Evolutionary conservation across 2,888 invertebrate species (phyloP).

Genomic region (Apoda limacodes): DNA sequence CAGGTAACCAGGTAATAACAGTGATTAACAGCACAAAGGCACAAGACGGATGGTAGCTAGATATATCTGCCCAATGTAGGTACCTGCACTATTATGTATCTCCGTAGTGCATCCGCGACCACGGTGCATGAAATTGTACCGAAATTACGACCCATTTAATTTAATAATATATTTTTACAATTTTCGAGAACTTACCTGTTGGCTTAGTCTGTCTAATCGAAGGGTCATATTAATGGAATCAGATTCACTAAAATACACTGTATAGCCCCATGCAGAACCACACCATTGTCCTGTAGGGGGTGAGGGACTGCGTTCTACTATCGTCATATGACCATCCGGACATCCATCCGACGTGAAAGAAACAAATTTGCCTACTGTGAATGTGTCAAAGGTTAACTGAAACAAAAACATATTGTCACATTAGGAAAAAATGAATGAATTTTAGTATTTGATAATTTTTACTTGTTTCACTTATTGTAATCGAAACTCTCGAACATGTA

Average conservation of each 20-base stretch:
- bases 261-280: slow-evolving; percentile 86
- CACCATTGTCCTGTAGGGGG: slow-evolving; percentile 85
- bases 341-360: slow-evolving; percentile 83
- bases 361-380: slow-evolving; percentile 84
- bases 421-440: too few species aligned
- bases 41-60: too few species aligned
- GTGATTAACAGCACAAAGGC: too few species aligned
- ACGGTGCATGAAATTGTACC: too few species aligned
- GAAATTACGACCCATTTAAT: slow-evolving; percentile 9
- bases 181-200: slow-evolving; percentile 75
- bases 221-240: slow-evolving; percentile 82
- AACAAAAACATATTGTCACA: slow-evolving; percentile 39
- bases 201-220: slow-evolving; percentile 75
- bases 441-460: too few species aligned
- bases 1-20: too few species aligned
- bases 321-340: slow-evolving; percentile 85
- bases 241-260: slow-evolving; percentile 87
- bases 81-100: too few species aligned
- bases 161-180: slow-evolving; percentile 13
- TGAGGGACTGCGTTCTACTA: slow-evolving; percentile 78
- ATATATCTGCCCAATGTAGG: too few species aligned
- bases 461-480: too few species aligned
- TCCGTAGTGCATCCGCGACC: too few species aligned
- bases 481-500: too few species aligned
- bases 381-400: slow-evolving; percentile 87